Percentiles rank a stretch among this genome's conserved stretches.
Evolutionary conservation across 2,113 vertebrate genomes (phyloP).

Genomic region (Larimichthys polyactis): DNA sequence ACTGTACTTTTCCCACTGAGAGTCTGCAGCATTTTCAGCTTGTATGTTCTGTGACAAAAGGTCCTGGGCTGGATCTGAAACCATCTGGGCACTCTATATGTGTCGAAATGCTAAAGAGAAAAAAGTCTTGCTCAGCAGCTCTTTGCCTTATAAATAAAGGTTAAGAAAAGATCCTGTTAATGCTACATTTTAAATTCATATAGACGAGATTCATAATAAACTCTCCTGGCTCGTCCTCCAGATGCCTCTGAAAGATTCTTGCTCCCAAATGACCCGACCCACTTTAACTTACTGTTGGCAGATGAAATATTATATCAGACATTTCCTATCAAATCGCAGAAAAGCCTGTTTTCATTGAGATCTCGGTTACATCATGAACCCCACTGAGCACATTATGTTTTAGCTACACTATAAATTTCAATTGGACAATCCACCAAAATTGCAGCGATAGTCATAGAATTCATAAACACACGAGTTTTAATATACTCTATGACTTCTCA

Average conservation of each 20-base stretch:
- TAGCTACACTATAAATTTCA: neutral
- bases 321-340: neutral
- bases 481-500: neutral
- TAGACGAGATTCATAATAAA: constrained; percentile 7
- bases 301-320: neutral
- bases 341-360: neutral
- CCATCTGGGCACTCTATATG: neutral
- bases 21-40: neutral
- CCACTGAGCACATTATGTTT: neutral
- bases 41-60: neutral
- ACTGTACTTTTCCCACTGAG: neutral
- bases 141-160: neutral
- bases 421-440: neutral
- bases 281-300: constrained; percentile 24
- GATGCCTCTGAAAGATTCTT: constrained; percentile 23
- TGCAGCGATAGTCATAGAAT: neutral
- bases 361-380: neutral
- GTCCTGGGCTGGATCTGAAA: neutral
- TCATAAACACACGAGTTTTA: neutral
- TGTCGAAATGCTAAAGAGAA: neutral
- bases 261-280: constrained; percentile 41
- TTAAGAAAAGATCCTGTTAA: neutral
- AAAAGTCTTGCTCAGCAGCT: neutral
- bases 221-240: constrained; percentile 13
- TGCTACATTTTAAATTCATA: constrained; percentile 24